Conservation (phyloP, 2,113 vertebrate species). For the Nanorana parkeri region DNA sequence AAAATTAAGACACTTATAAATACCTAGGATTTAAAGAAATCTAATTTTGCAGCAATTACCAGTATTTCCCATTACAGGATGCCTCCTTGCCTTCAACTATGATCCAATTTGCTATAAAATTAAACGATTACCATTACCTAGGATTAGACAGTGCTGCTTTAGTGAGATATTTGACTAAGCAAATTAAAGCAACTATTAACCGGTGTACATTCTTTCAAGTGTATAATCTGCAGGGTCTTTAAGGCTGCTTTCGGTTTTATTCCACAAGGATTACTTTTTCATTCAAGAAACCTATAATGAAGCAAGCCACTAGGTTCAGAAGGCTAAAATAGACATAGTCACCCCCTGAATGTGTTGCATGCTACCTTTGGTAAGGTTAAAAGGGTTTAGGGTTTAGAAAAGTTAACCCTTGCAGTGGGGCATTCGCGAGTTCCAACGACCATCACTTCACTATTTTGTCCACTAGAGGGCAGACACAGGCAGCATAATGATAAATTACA, state of each 20-base stretch:
- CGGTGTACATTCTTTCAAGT: constrained; percentile 11
- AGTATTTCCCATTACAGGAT: background rate
- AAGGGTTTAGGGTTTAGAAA: too few relatives aligned
- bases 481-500: background rate
- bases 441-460: background rate
- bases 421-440: too few relatives aligned
- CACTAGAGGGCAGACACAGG: constrained; percentile 22
- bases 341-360: too few relatives aligned
- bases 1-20: background rate
- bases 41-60: background rate
- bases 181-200: constrained; percentile 33
- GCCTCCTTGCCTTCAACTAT: background rate
- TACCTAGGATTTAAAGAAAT: background rate
- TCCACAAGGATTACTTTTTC: too few relatives aligned
- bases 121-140: constrained; percentile 9
- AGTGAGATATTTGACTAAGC: constrained; percentile 24
- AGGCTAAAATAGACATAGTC: too few relatives aligned
- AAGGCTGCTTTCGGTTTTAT: background rate
- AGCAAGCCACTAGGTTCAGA: too few relatives aligned
- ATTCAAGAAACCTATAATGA: too few relatives aligned
- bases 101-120: constrained; percentile 14
- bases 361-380: too few relatives aligned
- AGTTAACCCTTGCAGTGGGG: background rate
- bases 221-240: background rate
- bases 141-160: constrained; percentile 18